Evolutionary conservation across 1,140 invertebrate genomes (phyloP).

Genomic region (Pseudomyrmex flavicornis): DNA sequence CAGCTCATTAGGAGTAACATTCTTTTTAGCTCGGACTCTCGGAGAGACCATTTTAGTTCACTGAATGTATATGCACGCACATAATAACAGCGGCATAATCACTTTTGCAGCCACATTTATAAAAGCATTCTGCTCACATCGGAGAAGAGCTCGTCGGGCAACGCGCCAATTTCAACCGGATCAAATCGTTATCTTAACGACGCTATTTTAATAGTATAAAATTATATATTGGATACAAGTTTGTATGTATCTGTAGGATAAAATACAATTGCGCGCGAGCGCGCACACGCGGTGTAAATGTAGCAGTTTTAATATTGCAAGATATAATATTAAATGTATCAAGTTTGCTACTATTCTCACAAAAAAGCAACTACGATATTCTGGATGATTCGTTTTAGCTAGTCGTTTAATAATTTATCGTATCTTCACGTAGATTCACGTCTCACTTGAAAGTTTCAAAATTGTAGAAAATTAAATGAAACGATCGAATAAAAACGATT

Average conservation of each 20-base stretch:
- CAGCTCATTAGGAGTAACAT: conserved; percentile 75
- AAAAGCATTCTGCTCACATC: not conserved
- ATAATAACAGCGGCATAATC: conserved; percentile 57
- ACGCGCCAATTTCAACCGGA: not conserved
- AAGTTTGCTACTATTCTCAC: too few species aligned
- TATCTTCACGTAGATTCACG: not conserved
- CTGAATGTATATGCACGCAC: conserved; percentile 29
- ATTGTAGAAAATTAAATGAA: not conserved
- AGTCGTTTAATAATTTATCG: not conserved
- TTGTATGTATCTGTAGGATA: not conserved
- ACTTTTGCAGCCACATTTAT: conserved; percentile 2
- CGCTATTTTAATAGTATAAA: not conserved
- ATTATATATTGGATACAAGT: not conserved
- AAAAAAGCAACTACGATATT: not conserved
- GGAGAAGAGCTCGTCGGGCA: conserved; percentile 28
- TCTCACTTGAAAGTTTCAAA: not conserved
- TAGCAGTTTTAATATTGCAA: too few species aligned
- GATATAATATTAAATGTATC: not conserved
- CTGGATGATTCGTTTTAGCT: not conserved
- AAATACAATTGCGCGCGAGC: not conserved
- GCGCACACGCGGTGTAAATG: too few species aligned
- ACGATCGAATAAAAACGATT: not conserved
- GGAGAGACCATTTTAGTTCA: conserved; percentile 51
- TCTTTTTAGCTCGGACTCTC: conserved; percentile 66
- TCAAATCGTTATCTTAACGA: not conserved